Base-by-base conservation (phyloP, 2,888 invertebrate genomes). In the Ypsolopha sequella region DNA sequence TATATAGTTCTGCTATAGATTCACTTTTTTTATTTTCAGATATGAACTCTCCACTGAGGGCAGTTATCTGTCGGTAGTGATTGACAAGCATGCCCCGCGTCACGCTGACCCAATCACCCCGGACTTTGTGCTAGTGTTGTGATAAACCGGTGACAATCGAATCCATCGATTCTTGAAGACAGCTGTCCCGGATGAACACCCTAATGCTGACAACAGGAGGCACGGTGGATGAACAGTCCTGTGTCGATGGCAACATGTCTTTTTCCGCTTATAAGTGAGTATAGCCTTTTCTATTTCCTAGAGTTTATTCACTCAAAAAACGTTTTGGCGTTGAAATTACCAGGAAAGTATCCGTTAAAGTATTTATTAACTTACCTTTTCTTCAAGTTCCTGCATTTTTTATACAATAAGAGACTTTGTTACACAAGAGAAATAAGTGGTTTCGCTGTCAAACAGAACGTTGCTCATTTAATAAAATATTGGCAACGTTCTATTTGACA, bases 251-350 rank as follows among this genome's bases (percentile, higher is more conserved):
- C 61, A 84, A 76, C 60, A 86, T 86, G 86, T 80, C 86, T 60
- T 86, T 82, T 63, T 76, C 85, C 55, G 76, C 82, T 54, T 86
- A 86, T 56, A 86, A 82, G 86, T 86, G 54, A 82, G 85, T 82
- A 47, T 3, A 24, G 4, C 14, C 1, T 34, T 8, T 35, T 36
- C 6, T 36, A 36, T 47, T 7, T 24, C 24, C 24, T 4, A 24
- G 24, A 3, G 2, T 24, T 24, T 4, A 24, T 24, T 24, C 24
- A 24, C 2, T 24, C 4, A n/a, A n/a, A n/a, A n/a, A n/a, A n/a
- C n/a, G n/a, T n/a, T n/a, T n/a, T n/a, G n/a, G n/a, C n/a, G n/a
- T n/a, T n/a, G n/a, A n/a, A n/a, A n/a, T n/a, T n/a, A n/a, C n/a
- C n/a, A n/a, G n/a, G n/a, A n/a, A n/a, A n/a, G n/a, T n/a, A n/a